Percentiles rank a stretch among this genome's conserved stretches.
Evolutionary conservation across 2,113 vertebrate genomes (phyloP).

Genomic region (Silurus asotus): DNA sequence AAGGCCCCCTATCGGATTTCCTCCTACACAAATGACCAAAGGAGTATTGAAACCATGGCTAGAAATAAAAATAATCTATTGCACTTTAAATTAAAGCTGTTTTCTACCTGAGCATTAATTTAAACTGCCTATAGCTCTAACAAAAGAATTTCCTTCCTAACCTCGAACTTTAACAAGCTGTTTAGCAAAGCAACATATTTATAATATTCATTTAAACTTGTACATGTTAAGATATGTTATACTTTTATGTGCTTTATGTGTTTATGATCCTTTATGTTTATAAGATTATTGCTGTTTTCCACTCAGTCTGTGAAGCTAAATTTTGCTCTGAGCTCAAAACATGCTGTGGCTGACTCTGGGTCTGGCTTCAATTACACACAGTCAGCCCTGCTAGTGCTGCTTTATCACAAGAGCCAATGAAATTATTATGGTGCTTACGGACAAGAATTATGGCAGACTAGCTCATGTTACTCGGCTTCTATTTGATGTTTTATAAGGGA

Average conservation of each 20-base stretch:
- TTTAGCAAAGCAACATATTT: neutral
- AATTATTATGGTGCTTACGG: constrained; percentile 64
- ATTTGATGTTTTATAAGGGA: constrained; percentile 58
- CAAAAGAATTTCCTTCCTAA: constrained; percentile 2
- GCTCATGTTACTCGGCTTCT: constrained; percentile 60
- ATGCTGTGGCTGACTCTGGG: constrained; percentile 50
- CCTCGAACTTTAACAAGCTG: neutral
- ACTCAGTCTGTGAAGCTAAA: constrained; percentile 2
- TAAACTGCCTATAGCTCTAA: constrained; percentile 17
- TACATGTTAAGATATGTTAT: neutral
- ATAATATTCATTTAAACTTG: neutral
- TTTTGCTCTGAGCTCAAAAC: neutral
- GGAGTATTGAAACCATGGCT: constrained; percentile 60
- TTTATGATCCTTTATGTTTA: constrained; percentile 19
- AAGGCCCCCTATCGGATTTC: constrained; percentile 73
- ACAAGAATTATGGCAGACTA: constrained; percentile 59
- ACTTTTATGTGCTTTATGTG: neutral
- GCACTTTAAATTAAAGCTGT: constrained; percentile 29
- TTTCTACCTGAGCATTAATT: constrained; percentile 9
- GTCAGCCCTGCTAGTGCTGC: constrained; percentile 59
- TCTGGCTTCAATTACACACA: constrained; percentile 73
- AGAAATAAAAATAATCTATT: constrained; percentile 55
- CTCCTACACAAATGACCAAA: constrained; percentile 66
- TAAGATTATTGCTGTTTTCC: constrained; percentile 19
- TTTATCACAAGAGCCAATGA: constrained; percentile 66